These are phyloP conservation scores for Trichogramma evanescens DNA, from an alignment of 2,888 invertebrate genomes.

Conservation along the genomic window DNA sequence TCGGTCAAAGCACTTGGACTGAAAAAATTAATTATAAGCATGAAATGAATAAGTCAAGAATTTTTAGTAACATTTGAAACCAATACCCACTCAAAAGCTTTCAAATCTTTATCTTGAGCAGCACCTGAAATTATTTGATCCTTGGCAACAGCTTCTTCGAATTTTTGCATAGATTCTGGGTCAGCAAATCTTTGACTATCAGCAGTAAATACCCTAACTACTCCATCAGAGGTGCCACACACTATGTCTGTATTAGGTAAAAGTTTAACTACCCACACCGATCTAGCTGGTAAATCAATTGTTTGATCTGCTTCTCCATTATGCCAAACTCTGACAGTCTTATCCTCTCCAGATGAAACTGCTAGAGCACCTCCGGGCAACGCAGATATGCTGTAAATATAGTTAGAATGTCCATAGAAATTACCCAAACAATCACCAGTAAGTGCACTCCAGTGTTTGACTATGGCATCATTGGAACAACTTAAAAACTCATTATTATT, in stretches of 20 bases:
- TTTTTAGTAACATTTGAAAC: too few species aligned
- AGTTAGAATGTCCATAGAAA: conserved; percentile 79
- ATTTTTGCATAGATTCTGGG: conserved; percentile 55
- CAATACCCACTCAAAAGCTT: conserved; percentile 68
- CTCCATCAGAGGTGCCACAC: conserved; percentile 71
- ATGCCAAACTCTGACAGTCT: conserved; percentile 75
- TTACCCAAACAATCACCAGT: conserved; percentile 70
- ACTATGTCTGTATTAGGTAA: conserved; percentile 84
- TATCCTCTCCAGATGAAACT: conserved; percentile 84
- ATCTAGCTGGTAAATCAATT: conserved; percentile 73
- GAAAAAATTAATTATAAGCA: conserved; percentile 5
- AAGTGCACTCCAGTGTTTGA: conserved; percentile 73
- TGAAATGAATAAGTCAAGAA: not conserved
- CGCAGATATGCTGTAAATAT: conserved; percentile 61
- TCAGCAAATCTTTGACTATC: conserved; percentile 66
- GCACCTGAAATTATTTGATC: conserved; percentile 45
- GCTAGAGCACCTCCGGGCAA: conserved; percentile 55
- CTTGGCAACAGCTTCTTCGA: conserved; percentile 64
- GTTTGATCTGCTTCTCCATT: conserved; percentile 58
- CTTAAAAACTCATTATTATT: conserved; percentile 74
- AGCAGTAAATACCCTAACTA: conserved; percentile 77
- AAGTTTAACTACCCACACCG: conserved; percentile 80
- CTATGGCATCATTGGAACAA: conserved; percentile 85
- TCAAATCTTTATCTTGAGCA: conserved; percentile 68
- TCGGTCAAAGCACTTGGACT: conserved; percentile 68